A percentile compares a stretch with the other conserved stretches of the same genome.
Conservation (phyloP, 2,888 invertebrate species). For the Machimus rusticus region DNA sequence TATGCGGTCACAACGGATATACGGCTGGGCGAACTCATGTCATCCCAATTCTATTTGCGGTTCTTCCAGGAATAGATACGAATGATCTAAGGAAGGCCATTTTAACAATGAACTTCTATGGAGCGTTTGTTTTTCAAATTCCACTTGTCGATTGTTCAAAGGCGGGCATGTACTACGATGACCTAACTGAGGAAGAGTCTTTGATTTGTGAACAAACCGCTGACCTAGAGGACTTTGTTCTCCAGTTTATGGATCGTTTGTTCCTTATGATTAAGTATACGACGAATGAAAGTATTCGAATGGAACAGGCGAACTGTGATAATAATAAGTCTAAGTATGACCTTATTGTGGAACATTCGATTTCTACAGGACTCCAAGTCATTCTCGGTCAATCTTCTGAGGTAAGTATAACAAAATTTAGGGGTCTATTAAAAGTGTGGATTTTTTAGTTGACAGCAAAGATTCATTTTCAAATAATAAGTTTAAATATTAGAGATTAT, state of each 20-base stretch:
- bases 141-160: slow-evolving; percentile 86
- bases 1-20: slow-evolving; percentile 65
- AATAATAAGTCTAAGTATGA: slow-evolving; percentile 74
- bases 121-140: slow-evolving; percentile 78
- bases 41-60: slow-evolving; percentile 78
- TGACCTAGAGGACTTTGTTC: slow-evolving; percentile 86
- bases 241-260: slow-evolving; percentile 82
- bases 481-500: no score
- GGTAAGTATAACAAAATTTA: slow-evolving; percentile 57
- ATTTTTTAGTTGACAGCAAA: neutral
- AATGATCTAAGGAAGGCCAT: slow-evolving; percentile 83
- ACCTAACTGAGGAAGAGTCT: slow-evolving; percentile 80
- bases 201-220: slow-evolving; percentile 81
- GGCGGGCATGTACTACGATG: slow-evolving; percentile 71
- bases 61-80: slow-evolving; percentile 88
- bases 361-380: slow-evolving; percentile 72
- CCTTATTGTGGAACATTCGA: slow-evolving; percentile 73
- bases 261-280: slow-evolving; percentile 77
- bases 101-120: slow-evolving; percentile 80
- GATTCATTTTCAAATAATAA: neutral
- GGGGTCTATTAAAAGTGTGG: neutral
- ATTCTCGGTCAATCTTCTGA: slow-evolving; percentile 79
- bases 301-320: slow-evolving; percentile 69
- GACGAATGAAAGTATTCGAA: slow-evolving; percentile 71
- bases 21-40: slow-evolving; percentile 83